Conservation (phyloP, 2,797 vertebrate species). For the Neoniphon sammara region DNA sequence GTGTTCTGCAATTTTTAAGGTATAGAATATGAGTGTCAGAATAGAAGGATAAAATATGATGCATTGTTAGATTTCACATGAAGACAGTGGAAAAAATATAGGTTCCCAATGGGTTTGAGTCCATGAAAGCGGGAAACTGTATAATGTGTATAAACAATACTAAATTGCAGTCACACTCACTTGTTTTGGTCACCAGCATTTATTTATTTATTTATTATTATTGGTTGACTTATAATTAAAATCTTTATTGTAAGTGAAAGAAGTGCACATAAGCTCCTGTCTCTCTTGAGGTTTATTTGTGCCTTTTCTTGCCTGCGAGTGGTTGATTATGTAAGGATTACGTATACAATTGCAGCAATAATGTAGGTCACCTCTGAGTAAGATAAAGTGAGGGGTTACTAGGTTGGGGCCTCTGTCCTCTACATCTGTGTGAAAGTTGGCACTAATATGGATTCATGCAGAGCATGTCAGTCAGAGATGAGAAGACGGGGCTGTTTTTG, state of each 20-base stretch:
- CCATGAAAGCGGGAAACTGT: too few species aligned
- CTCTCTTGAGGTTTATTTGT: slow-evolving; percentile 13
- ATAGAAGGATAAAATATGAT: not conserved
- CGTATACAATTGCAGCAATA: slow-evolving; percentile 20
- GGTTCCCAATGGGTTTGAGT: too few species aligned
- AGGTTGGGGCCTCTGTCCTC: not conserved
- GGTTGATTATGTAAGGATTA: slow-evolving; percentile 34
- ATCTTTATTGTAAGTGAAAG: not conserved
- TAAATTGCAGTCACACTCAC: not conserved
- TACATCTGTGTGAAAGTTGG: slow-evolving; percentile 30
- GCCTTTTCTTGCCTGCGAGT: slow-evolving; percentile 11
- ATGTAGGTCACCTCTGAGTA: slow-evolving; percentile 39
- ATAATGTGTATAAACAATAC: too few species aligned
- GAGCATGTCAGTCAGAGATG: slow-evolving; percentile 40
- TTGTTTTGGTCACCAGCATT: not conserved
- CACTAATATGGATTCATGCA: slow-evolving; percentile 29
- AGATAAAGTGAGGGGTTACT: slow-evolving; percentile 46
- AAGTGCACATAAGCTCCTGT: not conserved
- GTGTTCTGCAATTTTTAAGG: not conserved
- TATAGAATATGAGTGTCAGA: not conserved
- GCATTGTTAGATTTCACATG: not conserved
- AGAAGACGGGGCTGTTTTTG: slow-evolving; percentile 5
- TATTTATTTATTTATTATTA: not conserved
- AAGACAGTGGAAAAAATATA: too few species aligned
- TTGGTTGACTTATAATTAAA: not conserved